phyloP scores from a whole-genome alignment of 2,888 invertebrate genomes.

The Brachycybe producta region DNA sequence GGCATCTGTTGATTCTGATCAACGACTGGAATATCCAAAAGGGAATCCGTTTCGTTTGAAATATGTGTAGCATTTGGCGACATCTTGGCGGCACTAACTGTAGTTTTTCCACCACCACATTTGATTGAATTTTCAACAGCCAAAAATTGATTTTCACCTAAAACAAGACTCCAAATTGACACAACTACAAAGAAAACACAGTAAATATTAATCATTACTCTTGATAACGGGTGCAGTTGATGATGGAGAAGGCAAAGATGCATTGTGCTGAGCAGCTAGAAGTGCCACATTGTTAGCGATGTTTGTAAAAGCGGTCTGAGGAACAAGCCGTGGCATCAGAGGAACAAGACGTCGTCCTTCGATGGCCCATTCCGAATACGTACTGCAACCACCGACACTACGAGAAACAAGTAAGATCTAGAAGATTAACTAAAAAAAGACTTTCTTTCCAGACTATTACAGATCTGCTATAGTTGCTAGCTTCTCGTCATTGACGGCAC shows the following conservation, averaged over 20 bases:
- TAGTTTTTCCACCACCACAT: too few relatives aligned
- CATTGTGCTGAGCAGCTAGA: conserved; percentile 49
- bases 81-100: too few relatives aligned
- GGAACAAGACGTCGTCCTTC: conserved; percentile 76
- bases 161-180: too few relatives aligned
- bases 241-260: conserved; percentile 37
- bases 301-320: conserved; percentile 69
- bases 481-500: conserved; percentile 83
- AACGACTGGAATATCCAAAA: too few relatives aligned
- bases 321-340: conserved; percentile 65
- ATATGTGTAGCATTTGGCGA: too few relatives aligned
- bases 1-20: too few relatives aligned
- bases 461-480: conserved; percentile 76
- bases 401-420: not conserved
- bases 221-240: too few relatives aligned
- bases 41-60: too few relatives aligned
- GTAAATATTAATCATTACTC: not conserved
- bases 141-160: too few relatives aligned
- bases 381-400: conserved; percentile 42
- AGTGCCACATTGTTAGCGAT: conserved; percentile 68
- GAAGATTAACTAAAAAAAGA: conserved; percentile 19
- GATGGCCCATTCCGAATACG: conserved; percentile 61
- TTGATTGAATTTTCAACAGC: too few relatives aligned
- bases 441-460: conserved; percentile 45
- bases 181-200: not conserved